Conservation (phyloP, 2,797 vertebrate genomes). For the Schizopygopsis pylzovi region DNA sequence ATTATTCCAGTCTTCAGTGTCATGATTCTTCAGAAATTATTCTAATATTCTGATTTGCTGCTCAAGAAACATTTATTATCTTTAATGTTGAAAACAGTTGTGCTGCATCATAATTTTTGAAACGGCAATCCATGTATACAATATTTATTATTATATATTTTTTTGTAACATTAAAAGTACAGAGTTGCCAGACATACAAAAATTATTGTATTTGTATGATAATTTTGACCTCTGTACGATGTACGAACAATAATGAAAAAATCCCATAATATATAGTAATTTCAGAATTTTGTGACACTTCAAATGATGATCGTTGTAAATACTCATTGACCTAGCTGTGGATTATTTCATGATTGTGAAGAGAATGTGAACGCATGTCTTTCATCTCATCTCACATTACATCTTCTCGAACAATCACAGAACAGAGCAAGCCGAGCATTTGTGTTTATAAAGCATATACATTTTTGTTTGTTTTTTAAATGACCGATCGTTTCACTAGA, state of each 20-base stretch:
- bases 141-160: not conserved
- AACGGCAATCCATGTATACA: not conserved
- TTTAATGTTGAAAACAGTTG: not conserved
- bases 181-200: not conserved
- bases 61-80: not conserved
- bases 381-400: too few relatives aligned
- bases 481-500: too few relatives aligned
- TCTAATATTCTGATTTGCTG: not conserved
- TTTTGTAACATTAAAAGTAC: not conserved
- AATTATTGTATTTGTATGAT: not conserved
- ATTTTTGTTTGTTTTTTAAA: too few relatives aligned
- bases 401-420: too few relatives aligned
- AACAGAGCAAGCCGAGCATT: too few relatives aligned
- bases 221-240: not conserved
- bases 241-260: not conserved
- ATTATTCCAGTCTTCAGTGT: not conserved
- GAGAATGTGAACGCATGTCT: too few relatives aligned
- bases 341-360: not conserved
- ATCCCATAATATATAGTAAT: not conserved
- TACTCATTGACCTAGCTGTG: not conserved
- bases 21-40: not conserved
- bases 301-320: not conserved
- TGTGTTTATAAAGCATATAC: too few relatives aligned
- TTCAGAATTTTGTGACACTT: too few relatives aligned
- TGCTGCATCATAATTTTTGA: not conserved